Evolutionary conservation across 2,888 invertebrate species (phyloP).

Genomic region (Trissolcus japonicus): DNA sequence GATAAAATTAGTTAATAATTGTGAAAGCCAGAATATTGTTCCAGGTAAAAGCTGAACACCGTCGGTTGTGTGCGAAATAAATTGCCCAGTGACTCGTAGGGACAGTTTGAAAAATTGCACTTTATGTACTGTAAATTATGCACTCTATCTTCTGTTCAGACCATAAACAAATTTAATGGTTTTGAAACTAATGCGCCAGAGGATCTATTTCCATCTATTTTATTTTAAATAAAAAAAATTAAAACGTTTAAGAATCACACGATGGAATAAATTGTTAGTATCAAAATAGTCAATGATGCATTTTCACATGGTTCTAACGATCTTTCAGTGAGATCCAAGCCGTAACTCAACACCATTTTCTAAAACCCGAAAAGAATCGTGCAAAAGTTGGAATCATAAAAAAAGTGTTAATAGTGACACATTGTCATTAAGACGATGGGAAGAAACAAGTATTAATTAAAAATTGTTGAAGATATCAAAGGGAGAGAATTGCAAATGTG

Average conservation of each 20-base stretch:
- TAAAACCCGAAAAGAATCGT: background rate
- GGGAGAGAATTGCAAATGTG: background rate
- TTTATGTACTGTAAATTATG: too few relatives aligned
- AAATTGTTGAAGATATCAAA: background rate
- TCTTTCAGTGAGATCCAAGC: background rate
- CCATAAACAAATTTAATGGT: too few relatives aligned
- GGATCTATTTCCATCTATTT: too few relatives aligned
- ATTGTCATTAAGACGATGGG: background rate
- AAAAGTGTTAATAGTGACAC: too few relatives aligned
- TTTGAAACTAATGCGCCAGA: too few relatives aligned
- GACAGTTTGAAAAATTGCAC: too few relatives aligned
- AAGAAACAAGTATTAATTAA: background rate
- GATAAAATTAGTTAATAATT: slow-evolving; percentile 46
- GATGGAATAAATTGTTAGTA: background rate
- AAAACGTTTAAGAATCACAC: too few relatives aligned
- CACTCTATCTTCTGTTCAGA: too few relatives aligned
- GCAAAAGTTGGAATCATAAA: background rate
- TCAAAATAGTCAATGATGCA: background rate
- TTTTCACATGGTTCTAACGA: background rate
- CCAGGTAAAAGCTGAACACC: too few relatives aligned
- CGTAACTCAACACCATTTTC: background rate
- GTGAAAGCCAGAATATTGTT: slow-evolving; percentile 21
- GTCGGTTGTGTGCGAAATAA: too few relatives aligned
- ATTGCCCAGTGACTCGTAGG: background rate
- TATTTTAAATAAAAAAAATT: too few relatives aligned